Evolutionary conservation across 1,140 invertebrate genomes (phyloP), one percentile per base, ranked within the genome.

Genomic region (Philaenus spumarius): DNA sequence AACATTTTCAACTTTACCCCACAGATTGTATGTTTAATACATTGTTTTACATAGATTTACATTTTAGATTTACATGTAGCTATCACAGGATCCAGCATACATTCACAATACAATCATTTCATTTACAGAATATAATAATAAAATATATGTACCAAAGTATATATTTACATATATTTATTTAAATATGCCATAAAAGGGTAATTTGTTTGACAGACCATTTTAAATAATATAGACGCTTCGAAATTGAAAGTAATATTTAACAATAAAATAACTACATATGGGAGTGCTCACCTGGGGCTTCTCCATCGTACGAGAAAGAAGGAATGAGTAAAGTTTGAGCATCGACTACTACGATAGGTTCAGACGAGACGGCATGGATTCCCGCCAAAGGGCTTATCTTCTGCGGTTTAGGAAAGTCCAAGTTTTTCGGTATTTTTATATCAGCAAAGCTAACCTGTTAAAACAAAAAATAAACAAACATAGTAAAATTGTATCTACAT

Each of bases 371-470:
- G 15, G 78, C 83, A 67, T 95, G 92, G 17, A 93, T 85, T 9
- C 91, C 87, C 40, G 78, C 79, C 39, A 95, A 73, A 1, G 81
- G 75, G 1, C 76, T 82, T 54, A 95, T 77, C 71, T 90, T 90
- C 64, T 89, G 87, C 0, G 91, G 90, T 63, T 83, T 80, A 1
- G 90, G 90, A 67, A 82, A 91, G 69, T 93, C 88, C 66, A 93
- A 78, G 61, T 79, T 80, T 56, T 78, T 78, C 0, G 89, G 84
- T 62, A 95, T 89, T 65, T 80, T 82, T 19, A 95, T 83, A 64
- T 93, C 88, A 12, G 90, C 92, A 66, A 95, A 95, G 73, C 93
- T 92, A n/a, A 90, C 86, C 89, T 92, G 71, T 0, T 72, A 69
- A 20, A n/a, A 53, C 53, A 55, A 55, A 46, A 62, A 30, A 30